Base-by-base conservation (phyloP, 92 coral and sea anemone species). In the Chrysogorgia sp. region DNA sequence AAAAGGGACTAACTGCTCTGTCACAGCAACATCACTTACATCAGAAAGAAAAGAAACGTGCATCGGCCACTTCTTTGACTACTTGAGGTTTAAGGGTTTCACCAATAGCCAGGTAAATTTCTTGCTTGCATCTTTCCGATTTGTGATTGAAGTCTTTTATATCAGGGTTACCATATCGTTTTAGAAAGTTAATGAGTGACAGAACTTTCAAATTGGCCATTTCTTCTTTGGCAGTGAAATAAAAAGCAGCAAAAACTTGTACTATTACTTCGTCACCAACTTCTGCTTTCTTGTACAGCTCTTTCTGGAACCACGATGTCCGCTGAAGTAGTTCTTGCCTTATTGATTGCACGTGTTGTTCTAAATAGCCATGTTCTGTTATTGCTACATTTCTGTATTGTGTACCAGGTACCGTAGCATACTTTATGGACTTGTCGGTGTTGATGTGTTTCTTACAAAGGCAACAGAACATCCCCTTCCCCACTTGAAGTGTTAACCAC, bases 241-340 rank as follows among this genome's bases (percentile, higher is more conserved):
- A 75, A 23, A 75, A 75, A 21, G 81, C 81, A 23, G 69, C 71
- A 58, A 75, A 75, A 35, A 55, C 81, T 34, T 75, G 68, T 19
- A 75, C 81, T 21, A 75, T 31, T n/a, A 75, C 81, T 52, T 75
- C 57, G 25, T 75, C 81, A 75, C 13, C 70, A 19, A 75, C 70
- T 58, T 75, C 81, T 57, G 70, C 69, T 75, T 57, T 75, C 65
- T 35, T 75, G 12, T 75, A 53, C 63, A 58, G 40, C 32, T 75
- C 81, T 35, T 58, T 75, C 65, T 75, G 81, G 40, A 57, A 75
- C 81, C 81, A 75, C 22, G 81, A 58, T 75, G 57, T 37, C 68
- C 80, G 67, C 77, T 70, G 77, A 70, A 41, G 77, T 43, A 41
- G 77, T 12, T 70, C 77, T 23, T 22, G 33, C 32, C 60, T 10